phyloP scores from a whole-genome alignment of 2,113 vertebrate genomes.

The Scomber japonicus region DNA sequence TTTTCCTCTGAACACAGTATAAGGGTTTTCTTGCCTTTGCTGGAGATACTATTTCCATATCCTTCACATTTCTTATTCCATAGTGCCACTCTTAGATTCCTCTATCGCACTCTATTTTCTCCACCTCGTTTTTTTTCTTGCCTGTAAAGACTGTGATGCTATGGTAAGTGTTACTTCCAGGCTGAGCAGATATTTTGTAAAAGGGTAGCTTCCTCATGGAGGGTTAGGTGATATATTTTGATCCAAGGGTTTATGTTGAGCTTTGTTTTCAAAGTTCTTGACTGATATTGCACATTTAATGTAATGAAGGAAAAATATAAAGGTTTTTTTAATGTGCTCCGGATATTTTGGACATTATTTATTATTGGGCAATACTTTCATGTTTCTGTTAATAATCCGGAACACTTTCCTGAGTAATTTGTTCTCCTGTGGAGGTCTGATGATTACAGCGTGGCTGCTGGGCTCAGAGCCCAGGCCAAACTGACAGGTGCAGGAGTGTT shows the following conservation, averaged over 20 bases:
- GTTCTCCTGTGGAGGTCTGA: conserved; percentile 32
- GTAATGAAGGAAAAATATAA: not conserved
- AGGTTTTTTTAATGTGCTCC: not conserved
- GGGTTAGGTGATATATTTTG: conserved; percentile 8
- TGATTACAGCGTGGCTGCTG: conserved; percentile 34
- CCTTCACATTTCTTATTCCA: conserved; percentile 14
- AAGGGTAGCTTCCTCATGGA: conserved; percentile 5
- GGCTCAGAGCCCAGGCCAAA: conserved; percentile 51
- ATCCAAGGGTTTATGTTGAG: conserved; percentile 7
- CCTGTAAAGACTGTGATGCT: not conserved
- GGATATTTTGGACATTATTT: not conserved
- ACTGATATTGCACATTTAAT: too few species aligned
- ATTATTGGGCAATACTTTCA: not conserved
- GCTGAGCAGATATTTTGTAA: conserved; percentile 10
- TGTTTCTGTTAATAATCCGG: conserved; percentile 28
- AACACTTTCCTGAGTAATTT: conserved; percentile 40
- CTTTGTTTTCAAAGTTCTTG: too few species aligned
- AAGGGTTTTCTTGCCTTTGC: conserved; percentile 22
- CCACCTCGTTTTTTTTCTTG: not conserved
- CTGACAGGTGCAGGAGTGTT: conserved; percentile 75
- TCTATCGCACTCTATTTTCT: conserved; percentile 17
- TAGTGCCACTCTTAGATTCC: not conserved
- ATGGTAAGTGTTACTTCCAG: not conserved
- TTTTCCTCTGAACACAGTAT: conserved; percentile 37
- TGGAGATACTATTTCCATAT: conserved; percentile 12